Base-by-base conservation (phyloP, 2,113 vertebrate genomes). In the Amia ocellicauda region DNA sequence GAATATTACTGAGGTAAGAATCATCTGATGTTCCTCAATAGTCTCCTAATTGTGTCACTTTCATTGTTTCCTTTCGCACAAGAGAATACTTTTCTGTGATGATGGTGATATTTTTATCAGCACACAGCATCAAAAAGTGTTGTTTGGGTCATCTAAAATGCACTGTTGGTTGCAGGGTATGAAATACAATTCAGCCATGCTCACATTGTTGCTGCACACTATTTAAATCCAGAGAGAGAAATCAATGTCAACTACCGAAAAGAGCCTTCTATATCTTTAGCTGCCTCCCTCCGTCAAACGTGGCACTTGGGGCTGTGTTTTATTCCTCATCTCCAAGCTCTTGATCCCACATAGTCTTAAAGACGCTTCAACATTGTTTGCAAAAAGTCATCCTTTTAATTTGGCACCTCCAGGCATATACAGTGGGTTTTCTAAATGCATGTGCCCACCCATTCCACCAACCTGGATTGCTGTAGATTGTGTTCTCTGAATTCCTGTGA, bases 401-500 rank as follows among this genome's bases (percentile, higher is more conserved):
- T n/a, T n/a, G n/a, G n/a, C n/a, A 22, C 56, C 56, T 13, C 22
- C 29, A 23, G 56, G 36, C 56, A 23, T 29, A 22, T 7, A 23
- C 56, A 22, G 4, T 36, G 14, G 3, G 36, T 58, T n/a, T 58
- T 58, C 31, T 58, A 23, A 58, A 58, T 29, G 22, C 10, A 14
- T 47, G 43, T n/a, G 13, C 31, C 14, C 56, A 11, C 29, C 56
- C 23, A 19, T 26, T 45, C 29, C 49, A 58, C 50, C 41, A 36
- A 42, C 17, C 51, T 2, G 28, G 17, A 24, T 31, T 53, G 36
- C 29, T 45, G 27, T 10, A 19, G 17, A 31, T 22, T 22, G 24
- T 40, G 41, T 26, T 60, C 14, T 45, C 36, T 55, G 51, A 22
- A n/a, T 55, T 17, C 47, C 9, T 58, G 20, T 58, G 56, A 41